Percentiles rank a stretch among this genome's conserved stretches.
These are phyloP conservation scores for Phyllopteryx taeniolatus DNA, from an alignment of 2,113 vertebrate species.

Conservation along the genomic window DNA sequence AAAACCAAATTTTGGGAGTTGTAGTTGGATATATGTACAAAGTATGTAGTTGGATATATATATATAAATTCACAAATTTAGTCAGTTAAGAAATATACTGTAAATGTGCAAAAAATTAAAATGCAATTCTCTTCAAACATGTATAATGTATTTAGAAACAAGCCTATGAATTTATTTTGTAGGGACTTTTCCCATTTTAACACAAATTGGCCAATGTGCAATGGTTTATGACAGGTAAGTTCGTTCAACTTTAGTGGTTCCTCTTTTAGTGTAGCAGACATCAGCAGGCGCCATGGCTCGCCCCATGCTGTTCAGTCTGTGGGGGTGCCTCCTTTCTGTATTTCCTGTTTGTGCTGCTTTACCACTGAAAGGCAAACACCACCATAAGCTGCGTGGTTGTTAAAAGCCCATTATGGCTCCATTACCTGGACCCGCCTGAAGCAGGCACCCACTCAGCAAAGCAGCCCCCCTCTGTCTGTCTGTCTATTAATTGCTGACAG, in stretches of 20 bases:
- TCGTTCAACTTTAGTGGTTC: constrained; percentile 40
- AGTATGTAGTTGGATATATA: no score
- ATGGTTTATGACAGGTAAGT: constrained; percentile 44
- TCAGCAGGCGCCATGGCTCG: constrained; percentile 47
- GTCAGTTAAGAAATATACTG: no score
- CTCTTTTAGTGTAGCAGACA: constrained; percentile 41
- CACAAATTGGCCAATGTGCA: constrained; percentile 19
- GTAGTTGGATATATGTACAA: no score
- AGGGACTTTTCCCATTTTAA: constrained; percentile 14
- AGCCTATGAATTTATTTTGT: background rate
- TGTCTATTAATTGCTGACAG: constrained; percentile 20
- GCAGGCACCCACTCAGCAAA: constrained; percentile 29
- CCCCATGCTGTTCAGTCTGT: constrained; percentile 28
- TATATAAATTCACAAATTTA: no score
- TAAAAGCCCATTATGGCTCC: constrained; percentile 69
- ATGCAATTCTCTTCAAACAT: background rate
- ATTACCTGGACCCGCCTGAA: constrained; percentile 53
- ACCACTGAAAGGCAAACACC: constrained; percentile 60
- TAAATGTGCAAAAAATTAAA: no score
- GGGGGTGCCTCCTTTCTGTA: constrained; percentile 45
- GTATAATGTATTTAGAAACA: background rate
- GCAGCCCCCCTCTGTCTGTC: constrained; percentile 25
- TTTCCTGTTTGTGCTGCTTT: constrained; percentile 65
- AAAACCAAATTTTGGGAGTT: no score
- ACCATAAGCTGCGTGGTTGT: constrained; percentile 39